Evolutionary conservation across 2,797 vertebrate genomes (phyloP).

Genomic region (Champsocephalus gunnari): DNA sequence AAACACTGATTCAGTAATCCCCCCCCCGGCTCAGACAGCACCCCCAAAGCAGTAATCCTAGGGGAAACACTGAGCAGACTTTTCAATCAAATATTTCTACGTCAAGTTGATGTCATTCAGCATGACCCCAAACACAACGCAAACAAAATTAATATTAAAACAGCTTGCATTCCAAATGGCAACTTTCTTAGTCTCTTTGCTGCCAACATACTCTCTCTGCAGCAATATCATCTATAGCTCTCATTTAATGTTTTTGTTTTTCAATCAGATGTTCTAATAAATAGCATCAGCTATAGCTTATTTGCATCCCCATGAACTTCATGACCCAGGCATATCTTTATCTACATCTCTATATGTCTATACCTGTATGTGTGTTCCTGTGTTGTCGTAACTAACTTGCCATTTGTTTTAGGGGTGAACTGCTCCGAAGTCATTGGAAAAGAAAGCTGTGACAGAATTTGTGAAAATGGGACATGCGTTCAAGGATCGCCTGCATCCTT

Average conservation of each 20-base stretch:
- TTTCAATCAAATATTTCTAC: slow-evolving; percentile 32
- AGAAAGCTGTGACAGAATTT: slow-evolving; percentile 80
- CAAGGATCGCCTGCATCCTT: slow-evolving; percentile 79
- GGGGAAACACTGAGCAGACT: neutral
- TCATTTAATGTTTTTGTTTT: slow-evolving; percentile 1
- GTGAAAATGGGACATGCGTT: slow-evolving; percentile 82
- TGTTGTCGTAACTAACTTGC: neutral
- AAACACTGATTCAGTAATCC: too few species aligned
- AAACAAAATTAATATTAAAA: slow-evolving; percentile 54
- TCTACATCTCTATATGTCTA: neutral
- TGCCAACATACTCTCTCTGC: slow-evolving; percentile 7
- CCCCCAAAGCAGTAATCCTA: too few species aligned
- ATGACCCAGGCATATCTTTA: neutral
- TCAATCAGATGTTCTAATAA: slow-evolving; percentile 14
- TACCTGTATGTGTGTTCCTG: neutral
- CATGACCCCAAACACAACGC: slow-evolving; percentile 14
- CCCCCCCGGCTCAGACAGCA: too few species aligned
- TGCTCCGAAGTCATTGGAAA: slow-evolving; percentile 86
- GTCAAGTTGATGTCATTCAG: slow-evolving; percentile 27
- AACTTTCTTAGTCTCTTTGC: slow-evolving; percentile 33
- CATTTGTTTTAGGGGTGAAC: slow-evolving; percentile 82
- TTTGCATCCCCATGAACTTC: neutral
- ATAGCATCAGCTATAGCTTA: neutral
- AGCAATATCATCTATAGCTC: slow-evolving; percentile 9
- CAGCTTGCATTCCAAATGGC: slow-evolving; percentile 16